A percentile compares a stretch with the other conserved stretches of the same genome.
Evolutionary conservation across 2,888 invertebrate genomes (phyloP).

Genomic region (Chamaedrilus cognettii): DNA sequence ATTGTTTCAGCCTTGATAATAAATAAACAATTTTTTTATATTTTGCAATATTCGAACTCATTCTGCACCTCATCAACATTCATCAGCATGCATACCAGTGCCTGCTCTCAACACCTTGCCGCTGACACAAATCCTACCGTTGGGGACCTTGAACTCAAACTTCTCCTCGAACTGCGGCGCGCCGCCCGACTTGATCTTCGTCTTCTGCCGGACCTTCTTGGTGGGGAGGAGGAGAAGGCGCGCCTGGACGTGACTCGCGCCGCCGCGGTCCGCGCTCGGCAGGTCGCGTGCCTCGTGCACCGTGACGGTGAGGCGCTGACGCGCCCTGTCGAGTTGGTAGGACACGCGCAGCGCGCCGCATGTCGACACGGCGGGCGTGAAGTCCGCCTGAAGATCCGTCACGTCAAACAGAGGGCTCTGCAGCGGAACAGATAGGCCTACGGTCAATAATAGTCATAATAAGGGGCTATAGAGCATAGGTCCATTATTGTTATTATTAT

Average conservation of each 20-base stretch:
- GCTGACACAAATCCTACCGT: slow-evolving; percentile 65
- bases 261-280: slow-evolving; percentile 63
- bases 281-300: slow-evolving; percentile 84
- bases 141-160: slow-evolving; percentile 87
- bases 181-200: slow-evolving; percentile 87
- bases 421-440: too few relatives aligned
- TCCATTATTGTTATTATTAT: too few relatives aligned
- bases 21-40: too few relatives aligned
- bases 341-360: slow-evolving; percentile 84
- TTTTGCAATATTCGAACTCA: too few relatives aligned
- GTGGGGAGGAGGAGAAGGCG: slow-evolving; percentile 84
- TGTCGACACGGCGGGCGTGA: slow-evolving; percentile 46
- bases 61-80: too few relatives aligned
- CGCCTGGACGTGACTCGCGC: slow-evolving; percentile 46
- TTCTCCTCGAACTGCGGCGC: slow-evolving; percentile 93
- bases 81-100: too few relatives aligned
- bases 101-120: too few relatives aligned
- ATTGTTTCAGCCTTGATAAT: too few relatives aligned
- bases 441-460: too few relatives aligned
- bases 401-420: slow-evolving; percentile 57
- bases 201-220: slow-evolving; percentile 89
- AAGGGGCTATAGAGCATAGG: too few relatives aligned
- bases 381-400: slow-evolving; percentile 56
- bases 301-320: slow-evolving; percentile 65
- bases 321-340: slow-evolving; percentile 82